Base-by-base conservation (phyloP, 2,888 invertebrate species). In the Troides aeacus region DNA sequence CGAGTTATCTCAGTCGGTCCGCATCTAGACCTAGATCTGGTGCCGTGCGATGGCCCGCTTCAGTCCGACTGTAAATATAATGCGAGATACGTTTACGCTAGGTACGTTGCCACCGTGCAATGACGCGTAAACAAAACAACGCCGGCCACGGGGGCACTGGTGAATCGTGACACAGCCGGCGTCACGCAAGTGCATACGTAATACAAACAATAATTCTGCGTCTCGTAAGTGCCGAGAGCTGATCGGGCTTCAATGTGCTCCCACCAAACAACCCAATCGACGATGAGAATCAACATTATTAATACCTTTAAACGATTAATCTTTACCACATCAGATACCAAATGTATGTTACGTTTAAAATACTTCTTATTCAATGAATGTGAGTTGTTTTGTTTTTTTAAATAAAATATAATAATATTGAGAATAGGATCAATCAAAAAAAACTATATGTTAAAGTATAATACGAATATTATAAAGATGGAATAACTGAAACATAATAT, bases 161-260 rank as follows among this genome's bases (percentile, higher is more conserved):
- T 50, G 70, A 60, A 63, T 61, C 63, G 69, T 42, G 65, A 50
- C 53, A 53, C 46, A 21, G 61, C 50, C 6, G 21, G 30, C 60
- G 62, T 56, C 69, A 73, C 73, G 73, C 71, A 62, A 70, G 53
- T 53, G 36, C 61, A 68, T 64, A 62, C 69, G 59, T 70, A 73
- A 73, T 53, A 8, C 39, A 36, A 59, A 42, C 61, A 8, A 50
- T 36, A 15, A 46, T 59, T 59, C 30, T 63, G 36, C 46, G 30
- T n/a, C 46, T 30, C 30, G 2, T 50, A 36, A 59, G 39, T 64
- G 63, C 59, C 23, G 15, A 68, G 57, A 50, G 57, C 57, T 18
- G 21, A 4, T 39, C 5, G 7, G n/a, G n/a, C 60, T 17, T 17
- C 50, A 50, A 17, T 17, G 15, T 15, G 15, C 50, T 50, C 50